Evolutionary conservation across 2,888 invertebrate species (phyloP), one percentile per base, ranked within the genome.

Genomic region (Dynastes hyllus): DNA sequence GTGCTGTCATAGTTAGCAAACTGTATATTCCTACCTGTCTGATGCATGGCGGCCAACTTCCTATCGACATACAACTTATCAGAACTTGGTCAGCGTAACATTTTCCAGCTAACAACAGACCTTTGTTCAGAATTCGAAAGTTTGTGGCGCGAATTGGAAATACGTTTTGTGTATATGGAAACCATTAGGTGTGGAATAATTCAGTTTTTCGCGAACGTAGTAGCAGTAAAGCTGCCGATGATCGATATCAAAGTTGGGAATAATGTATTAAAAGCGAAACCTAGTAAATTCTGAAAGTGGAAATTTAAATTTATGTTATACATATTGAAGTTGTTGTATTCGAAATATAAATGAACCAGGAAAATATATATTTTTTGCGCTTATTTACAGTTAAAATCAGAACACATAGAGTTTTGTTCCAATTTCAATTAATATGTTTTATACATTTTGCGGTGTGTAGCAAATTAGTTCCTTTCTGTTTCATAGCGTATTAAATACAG

Each of bases 51-150:
- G 55, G 9, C 55, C 45, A 69, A 69, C 37, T 69, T 53, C 22
- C 58, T 45, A 69, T 67, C 77, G 55, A 69, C 69, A 77, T 77
- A 29, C 69, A 77, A 77, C 77, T 77, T 77, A 69, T 69, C 77
- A 61, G 58, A 77, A 69, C 69, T 50, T 53, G 69, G 69, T 51
- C 29, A 69, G 29, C 69, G 22, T 51, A 29, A 51, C 69, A 51
- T 4, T 45, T 53, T 53, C 40, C 27, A 9, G n/a, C 22, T 67
- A 67, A 45, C n/a, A 45, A 67, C 45, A 50, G 22, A 9, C 22
- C 50, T 67, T 45, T 69, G 69, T 69, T 51, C 51, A 51, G 13
- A 13, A 50, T 69, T 53, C 50, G 27, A 69, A 29, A 27, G 29
- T 13, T 29, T 69, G 69, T 16, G 51, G 29, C 29, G 29, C 1